Percentiles rank a stretch among this genome's conserved stretches.
Conservation (phyloP, 2,113 vertebrate species). For the Catharus bicknelli region DNA sequence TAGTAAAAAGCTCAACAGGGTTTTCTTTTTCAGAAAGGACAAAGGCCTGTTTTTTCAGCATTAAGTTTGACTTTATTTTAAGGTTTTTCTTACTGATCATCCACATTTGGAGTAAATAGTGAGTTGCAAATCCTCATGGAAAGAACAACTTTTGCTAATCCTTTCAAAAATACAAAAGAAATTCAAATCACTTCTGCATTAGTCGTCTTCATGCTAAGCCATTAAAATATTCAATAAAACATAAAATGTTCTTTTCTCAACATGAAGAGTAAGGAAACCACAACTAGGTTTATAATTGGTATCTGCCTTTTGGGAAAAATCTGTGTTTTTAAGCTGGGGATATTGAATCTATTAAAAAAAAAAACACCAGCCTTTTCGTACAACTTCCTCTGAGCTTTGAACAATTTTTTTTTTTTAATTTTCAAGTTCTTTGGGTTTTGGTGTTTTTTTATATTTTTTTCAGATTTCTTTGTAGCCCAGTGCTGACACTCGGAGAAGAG, state of each 20-base stretch:
- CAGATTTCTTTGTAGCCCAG: background rate
- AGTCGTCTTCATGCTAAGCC: background rate
- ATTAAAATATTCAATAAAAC: background rate
- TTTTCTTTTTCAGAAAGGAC: background rate
- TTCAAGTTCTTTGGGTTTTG: background rate
- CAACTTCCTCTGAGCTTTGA: background rate
- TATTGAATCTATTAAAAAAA: background rate
- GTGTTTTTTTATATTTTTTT: fast-evolving
- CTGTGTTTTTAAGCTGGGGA: background rate
- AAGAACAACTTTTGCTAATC: background rate
- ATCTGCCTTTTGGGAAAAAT: background rate
- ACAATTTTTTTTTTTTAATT: background rate
- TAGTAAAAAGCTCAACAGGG: background rate
- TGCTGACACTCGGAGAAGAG: fast-evolving
- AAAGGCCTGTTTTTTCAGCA: fast-evolving
- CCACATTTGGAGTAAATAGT: background rate
- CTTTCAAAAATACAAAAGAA: background rate
- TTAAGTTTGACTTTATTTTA: background rate
- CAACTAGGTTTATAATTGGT: background rate
- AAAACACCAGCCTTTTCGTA: background rate
- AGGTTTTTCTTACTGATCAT: background rate
- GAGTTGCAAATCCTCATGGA: background rate
- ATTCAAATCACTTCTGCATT: background rate
- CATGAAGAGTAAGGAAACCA: background rate
- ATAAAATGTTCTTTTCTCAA: background rate